Base-by-base conservation (phyloP, 2,797 vertebrate species). In the Alcedo quadribrachys region DNA sequence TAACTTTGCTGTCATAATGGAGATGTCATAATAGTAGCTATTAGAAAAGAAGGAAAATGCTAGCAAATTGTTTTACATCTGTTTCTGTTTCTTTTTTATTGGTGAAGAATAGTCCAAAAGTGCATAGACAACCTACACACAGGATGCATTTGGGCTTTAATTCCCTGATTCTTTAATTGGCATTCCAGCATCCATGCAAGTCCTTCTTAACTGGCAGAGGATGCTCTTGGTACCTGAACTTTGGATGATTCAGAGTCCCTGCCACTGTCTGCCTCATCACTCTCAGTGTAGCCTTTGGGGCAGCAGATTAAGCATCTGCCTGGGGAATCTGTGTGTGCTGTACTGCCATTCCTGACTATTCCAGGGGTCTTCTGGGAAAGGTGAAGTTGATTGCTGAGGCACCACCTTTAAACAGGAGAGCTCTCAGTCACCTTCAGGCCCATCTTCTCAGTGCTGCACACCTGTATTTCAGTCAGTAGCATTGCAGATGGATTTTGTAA, bases 241-340 rank as follows among this genome's bases (percentile, higher is more conserved):
- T 43, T 8, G 27, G 25, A 22, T 30, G 20, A 46, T 60, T 65
- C 11, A 4, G 60, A 37, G 70, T 28, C 20, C 27, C n/a, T 57
- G 35, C 15, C 17, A 24, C 16, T 0, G 0, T 43, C 22, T 6
- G 42, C 15, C 30, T 76, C 35, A 4, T 45, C 5, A 3, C 35
- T 73, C 65, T 32, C n/a, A 27, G 8, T 12, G 11, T 6, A 43
- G n/a, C 6, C 16, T 50, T 50, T 0, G 0, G 62, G 55, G 12
- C 11, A 65, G 45, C 20, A 78, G 57, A 22, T 10, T n/a, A 48
- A 55, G 28, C 16, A n/a, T 40, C 17, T 55, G 53, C 11, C 40
- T 88, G 60, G 28, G 22, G 45, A 50, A 48, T 15, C 21, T 60
- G 11, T n/a, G 10, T 17, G 8, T 5, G 4, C 5, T 4, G 5